These are phyloP conservation scores for Drosophila quinaria DNA, from an alignment of 2,888 invertebrate species.

Conservation along the genomic window DNA sequence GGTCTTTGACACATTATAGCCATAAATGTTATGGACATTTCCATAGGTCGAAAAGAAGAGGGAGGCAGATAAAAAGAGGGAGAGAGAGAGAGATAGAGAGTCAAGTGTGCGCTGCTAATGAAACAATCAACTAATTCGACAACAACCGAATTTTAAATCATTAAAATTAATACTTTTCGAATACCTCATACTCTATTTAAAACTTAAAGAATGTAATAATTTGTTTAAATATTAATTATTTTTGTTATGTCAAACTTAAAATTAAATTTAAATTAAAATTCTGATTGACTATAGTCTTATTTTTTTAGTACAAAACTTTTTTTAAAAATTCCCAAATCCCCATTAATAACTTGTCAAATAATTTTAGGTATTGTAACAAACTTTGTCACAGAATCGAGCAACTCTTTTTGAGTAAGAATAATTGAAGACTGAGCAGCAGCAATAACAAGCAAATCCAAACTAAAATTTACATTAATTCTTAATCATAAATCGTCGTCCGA, in stretches of 20 bases:
- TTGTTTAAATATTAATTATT: background rate
- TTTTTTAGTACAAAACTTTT: no score
- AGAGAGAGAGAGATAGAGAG: background rate
- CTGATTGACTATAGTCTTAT: no score
- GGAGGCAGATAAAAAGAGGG: background rate
- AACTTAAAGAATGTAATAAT: background rate
- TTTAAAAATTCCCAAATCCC: no score
- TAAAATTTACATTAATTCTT: slow-evolving; percentile 55
- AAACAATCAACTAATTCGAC: slow-evolving; percentile 69
- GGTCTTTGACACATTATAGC: slow-evolving; percentile 81
- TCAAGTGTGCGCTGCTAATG: slow-evolving; percentile 66
- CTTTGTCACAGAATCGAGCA: background rate
- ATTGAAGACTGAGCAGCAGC: background rate
- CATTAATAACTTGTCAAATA: background rate
- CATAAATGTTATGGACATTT: slow-evolving; percentile 69
- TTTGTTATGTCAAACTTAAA: background rate
- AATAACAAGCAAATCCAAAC: slow-evolving; percentile 17
- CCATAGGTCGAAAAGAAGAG: slow-evolving; percentile 18
- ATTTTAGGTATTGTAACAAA: background rate
- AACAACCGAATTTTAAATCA: slow-evolving; percentile 19
- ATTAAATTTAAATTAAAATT: no score
- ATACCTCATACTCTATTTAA: slow-evolving; percentile 18
- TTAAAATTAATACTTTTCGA: background rate
- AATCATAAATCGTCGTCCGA: slow-evolving; percentile 38
- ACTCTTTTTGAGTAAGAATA: slow-evolving; percentile 1